Conservation (phyloP, 2,888 invertebrate genomes). For the Ganaspis brasiliensis region DNA sequence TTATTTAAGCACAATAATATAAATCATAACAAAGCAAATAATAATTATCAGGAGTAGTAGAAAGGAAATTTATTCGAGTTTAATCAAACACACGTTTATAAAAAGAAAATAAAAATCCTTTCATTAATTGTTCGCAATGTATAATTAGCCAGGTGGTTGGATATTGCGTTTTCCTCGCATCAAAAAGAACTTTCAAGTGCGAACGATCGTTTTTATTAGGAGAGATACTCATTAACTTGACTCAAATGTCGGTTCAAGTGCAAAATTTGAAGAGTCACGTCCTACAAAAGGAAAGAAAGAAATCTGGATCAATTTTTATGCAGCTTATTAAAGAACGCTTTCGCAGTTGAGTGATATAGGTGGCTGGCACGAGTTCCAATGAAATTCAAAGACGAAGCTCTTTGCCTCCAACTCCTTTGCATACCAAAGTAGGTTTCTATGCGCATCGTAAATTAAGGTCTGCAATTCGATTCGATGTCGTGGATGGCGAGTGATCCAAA, state of each 20-base stretch:
- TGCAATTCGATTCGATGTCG: constrained; percentile 36
- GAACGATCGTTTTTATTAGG: constrained; percentile 5
- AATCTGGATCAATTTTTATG: constrained; percentile 18
- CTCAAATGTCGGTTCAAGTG: constrained; percentile 22
- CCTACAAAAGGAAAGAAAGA: neutral
- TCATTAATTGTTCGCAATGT: neutral
- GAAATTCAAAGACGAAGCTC: constrained; percentile 31
- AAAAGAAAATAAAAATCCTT: neutral
- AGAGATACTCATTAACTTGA: constrained; percentile 21
- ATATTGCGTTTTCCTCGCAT: neutral
- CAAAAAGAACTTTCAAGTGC: neutral
- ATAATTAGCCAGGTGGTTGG: neutral
- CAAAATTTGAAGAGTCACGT: constrained; percentile 22
- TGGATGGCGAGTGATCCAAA: constrained; percentile 36
- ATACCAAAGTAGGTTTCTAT: constrained; percentile 41
- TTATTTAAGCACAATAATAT: no score
- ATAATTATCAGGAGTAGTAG: no score
- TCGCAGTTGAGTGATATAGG: constrained; percentile 34
- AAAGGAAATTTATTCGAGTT: neutral
- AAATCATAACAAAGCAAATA: no score
- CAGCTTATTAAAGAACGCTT: constrained; percentile 23
- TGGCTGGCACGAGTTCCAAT: constrained; percentile 16
- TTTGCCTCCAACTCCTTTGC: constrained; percentile 35
- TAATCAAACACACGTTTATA: neutral
- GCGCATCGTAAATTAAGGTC: constrained; percentile 41